These are phyloP conservation scores for Luperina nickerlii DNA, from an alignment of 2,888 invertebrate genomes.

Conservation along the genomic window DNA sequence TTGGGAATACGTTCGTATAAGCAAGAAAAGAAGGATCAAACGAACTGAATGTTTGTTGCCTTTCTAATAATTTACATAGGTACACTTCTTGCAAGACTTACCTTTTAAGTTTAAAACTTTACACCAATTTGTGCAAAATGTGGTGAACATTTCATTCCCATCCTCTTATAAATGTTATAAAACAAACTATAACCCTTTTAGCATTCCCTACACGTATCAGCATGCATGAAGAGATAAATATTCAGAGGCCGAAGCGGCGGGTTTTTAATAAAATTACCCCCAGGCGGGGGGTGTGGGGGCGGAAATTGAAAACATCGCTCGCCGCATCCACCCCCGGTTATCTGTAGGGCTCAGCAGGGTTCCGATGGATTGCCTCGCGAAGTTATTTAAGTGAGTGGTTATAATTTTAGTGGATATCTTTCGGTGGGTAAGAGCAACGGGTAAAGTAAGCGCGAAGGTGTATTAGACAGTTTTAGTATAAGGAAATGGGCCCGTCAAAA, in stretches of 20 bases:
- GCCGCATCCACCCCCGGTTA: conserved; percentile 83
- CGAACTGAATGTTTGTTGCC: background rate
- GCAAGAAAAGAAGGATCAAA: background rate
- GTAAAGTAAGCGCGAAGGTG: background rate
- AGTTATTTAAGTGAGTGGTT: conserved; percentile 57
- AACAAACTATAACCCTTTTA: conserved; percentile 64
- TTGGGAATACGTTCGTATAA: background rate
- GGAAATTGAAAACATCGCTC: conserved; percentile 86
- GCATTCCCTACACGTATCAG: conserved; percentile 70
- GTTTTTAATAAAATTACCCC: conserved; percentile 89
- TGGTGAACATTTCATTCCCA: conserved; percentile 7
- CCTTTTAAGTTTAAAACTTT: background rate
- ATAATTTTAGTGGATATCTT: conserved; percentile 40
- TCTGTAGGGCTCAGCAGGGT: conserved; percentile 68
- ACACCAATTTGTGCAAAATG: background rate
- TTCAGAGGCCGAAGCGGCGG: conserved; percentile 79
- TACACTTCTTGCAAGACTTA: background rate
- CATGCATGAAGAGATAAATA: conserved; percentile 84
- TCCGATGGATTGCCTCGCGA: conserved; percentile 56
- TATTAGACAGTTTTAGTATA: background rate
- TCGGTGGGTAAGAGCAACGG: background rate
- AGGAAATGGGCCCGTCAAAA: background rate
- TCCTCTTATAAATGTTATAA: conserved; percentile 36
- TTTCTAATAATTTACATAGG: background rate
- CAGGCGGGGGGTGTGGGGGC: conserved; percentile 65